Evolutionary conservation across 1,140 invertebrate genomes (phyloP), one percentile per base, ranked within the genome.

Genomic region (Camponotus vicinus): DNA sequence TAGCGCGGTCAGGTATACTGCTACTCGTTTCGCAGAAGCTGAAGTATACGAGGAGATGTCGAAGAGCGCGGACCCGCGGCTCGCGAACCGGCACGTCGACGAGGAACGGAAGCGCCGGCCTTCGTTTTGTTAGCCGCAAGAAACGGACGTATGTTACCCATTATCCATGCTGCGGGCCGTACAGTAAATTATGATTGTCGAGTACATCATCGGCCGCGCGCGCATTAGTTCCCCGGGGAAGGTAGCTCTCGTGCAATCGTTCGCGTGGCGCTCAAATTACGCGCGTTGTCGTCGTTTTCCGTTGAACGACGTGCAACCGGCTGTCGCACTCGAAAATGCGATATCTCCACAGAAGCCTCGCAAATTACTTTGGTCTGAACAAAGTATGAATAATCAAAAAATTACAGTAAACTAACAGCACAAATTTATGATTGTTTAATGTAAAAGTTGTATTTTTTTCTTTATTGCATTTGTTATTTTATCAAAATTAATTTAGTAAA

Each of bases 121-220:
- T 69, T 79, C 84, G 75, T 79, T 86, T 86, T 86, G 52, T 80
- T 86, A 40, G 77, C 66, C 85, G 77, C 85, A 80, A 79, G 85
- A 86, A 82, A 78, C 55, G 66, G 77, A 86, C 61, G 77, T 69
- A 69, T 82, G 85, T 85, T 85, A 76, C 63, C 82, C 61, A 85
- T 85, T 85, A 85, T 78, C 66, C 86, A 70, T 73, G 82, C 83
- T 86, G 87, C 75, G 71, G 69, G 79, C 79, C 69, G 69, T 83
- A 71, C 55, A 78, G 87, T 75, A 88, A 90, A 88, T 90, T 88
- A 90, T 85, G 87, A 90, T 90, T 71, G 84, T 82, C 87, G 73
- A 85, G 89, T 84, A 69, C 89, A 88, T 90, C 87, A 86, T 83
- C 80, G 87, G 66, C 52, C 79, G 69, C 55, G 79, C 64, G 77